These are phyloP conservation scores for Catharus minimus DNA, from an alignment of 2,113 vertebrate species.

Conservation along the genomic window DNA sequence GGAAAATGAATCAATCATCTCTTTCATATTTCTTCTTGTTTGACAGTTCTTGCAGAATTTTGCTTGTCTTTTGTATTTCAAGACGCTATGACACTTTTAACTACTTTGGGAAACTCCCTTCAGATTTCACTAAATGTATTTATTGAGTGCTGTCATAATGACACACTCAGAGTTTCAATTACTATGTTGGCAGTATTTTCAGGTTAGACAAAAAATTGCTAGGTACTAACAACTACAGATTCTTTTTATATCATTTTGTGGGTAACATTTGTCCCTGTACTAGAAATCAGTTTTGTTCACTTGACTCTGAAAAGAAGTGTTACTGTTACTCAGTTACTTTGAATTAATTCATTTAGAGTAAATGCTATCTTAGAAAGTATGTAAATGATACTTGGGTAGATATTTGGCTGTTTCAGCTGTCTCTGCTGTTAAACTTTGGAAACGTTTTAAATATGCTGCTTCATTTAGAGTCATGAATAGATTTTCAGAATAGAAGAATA, in stretches of 20 bases:
- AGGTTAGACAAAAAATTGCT: not conserved
- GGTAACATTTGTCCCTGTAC: not conserved
- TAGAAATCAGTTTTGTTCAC: not conserved
- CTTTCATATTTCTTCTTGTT: not conserved
- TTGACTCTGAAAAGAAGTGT: not conserved
- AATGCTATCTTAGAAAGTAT: not conserved
- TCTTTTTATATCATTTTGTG: not conserved
- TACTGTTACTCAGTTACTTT: not conserved
- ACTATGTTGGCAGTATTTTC: not conserved
- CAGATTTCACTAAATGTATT: not conserved
- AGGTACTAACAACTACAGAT: not conserved
- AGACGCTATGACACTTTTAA: not conserved
- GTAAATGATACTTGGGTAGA: not conserved
- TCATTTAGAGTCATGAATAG: not conserved
- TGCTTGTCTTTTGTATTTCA: not conserved
- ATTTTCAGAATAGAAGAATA: not conserved
- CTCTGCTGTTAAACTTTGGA: not conserved
- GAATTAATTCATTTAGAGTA: not conserved
- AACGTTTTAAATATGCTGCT: not conserved
- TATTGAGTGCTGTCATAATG: not conserved
- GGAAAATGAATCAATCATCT: not conserved
- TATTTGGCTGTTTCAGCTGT: not conserved
- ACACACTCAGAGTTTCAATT: not conserved
- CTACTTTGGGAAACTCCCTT: not conserved
- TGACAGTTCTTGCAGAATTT: conserved; percentile 17